Base-by-base conservation (phyloP, 2,888 invertebrate species). In the Diplolepis rosae region DNA sequence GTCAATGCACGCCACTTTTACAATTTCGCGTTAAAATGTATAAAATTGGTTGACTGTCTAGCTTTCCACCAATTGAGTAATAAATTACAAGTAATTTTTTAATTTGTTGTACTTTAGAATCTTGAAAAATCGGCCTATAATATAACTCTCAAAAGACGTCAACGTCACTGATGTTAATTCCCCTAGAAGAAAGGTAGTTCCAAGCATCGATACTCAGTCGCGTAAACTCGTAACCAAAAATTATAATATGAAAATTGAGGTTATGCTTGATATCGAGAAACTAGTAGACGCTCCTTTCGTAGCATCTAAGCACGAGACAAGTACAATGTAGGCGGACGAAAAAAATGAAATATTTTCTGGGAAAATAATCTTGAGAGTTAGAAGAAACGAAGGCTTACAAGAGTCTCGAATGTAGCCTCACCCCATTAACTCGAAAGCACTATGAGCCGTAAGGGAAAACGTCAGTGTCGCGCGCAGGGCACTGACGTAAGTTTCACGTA, bases 361-460 rank as follows among this genome's bases (percentile, higher is more conserved):
- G 48, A 48, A 48, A 48, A 22, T 1, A 4, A 11, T 15, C 9
- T 4, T 48, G 7, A 22, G 11, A 9, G 15, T 18, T 48, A 15
- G 48, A 9, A 48, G 11, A 61, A 61, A 39, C 1, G 7, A 13
- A 9, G 22, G 15, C 18, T 48, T 42, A 22, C 11, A 48, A 13
- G 18, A 48, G 48, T 39, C 65, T 30, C 52, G 65, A 67, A 71
- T 45, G 75, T 70, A 77, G 75, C 77, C 77, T 77, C 75, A 75
- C 77, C 76, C 76, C 76, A 65, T 66, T 66, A 71, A 71, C 65
- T 39, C 22, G 32, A 66, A 42, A 66, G 32, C 45, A 66, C 24
- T 61, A 48, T 52, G 24, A 73, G 54, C 24, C 22, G 39, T 24
- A 48, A 42, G 22, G 24, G 35, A 61, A 61, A 61, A 61, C 61